Evolutionary conservation across 2,113 vertebrate species (phyloP).

Genomic region (Setophaga kirtlandii): DNA sequence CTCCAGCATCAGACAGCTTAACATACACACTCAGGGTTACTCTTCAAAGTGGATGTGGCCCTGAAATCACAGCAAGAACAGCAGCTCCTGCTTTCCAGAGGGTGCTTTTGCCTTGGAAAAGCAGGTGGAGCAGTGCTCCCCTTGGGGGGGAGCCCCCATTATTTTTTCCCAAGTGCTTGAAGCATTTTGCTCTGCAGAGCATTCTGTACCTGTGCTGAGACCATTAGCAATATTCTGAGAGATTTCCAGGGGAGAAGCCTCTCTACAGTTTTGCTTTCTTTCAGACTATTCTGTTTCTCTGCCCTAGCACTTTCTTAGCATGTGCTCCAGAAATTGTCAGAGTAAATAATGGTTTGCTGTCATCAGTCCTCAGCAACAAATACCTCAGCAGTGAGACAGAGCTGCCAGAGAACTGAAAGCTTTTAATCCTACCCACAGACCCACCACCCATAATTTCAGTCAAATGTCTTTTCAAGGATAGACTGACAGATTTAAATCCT

Average conservation of each 20-base stretch:
- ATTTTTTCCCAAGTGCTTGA: neutral
- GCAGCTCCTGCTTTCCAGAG: neutral
- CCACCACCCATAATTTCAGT: neutral
- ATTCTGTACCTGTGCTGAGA: neutral
- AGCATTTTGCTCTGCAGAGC: neutral
- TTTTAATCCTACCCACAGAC: neutral
- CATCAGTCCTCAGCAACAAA: neutral
- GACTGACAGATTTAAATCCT: slow-evolving; percentile 6
- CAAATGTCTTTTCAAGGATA: neutral
- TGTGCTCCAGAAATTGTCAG: neutral
- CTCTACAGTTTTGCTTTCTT: neutral
- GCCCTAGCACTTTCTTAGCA: neutral
- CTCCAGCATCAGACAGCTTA: neutral
- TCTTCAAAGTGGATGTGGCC: neutral
- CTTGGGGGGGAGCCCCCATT: neutral
- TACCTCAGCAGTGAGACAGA: neutral
- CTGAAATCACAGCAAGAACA: neutral
- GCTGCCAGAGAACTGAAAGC: neutral
- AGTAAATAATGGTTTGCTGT: neutral
- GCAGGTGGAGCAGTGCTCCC: neutral
- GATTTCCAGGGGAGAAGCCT: neutral
- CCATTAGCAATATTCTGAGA: neutral
- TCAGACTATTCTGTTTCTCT: neutral
- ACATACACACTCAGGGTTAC: neutral
- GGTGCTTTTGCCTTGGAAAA: neutral